Percentiles rank a stretch among this genome's conserved stretches.
Evolutionary conservation across 1,140 invertebrate species (phyloP).

Genomic region (Drosophila pectinifera): DNA sequence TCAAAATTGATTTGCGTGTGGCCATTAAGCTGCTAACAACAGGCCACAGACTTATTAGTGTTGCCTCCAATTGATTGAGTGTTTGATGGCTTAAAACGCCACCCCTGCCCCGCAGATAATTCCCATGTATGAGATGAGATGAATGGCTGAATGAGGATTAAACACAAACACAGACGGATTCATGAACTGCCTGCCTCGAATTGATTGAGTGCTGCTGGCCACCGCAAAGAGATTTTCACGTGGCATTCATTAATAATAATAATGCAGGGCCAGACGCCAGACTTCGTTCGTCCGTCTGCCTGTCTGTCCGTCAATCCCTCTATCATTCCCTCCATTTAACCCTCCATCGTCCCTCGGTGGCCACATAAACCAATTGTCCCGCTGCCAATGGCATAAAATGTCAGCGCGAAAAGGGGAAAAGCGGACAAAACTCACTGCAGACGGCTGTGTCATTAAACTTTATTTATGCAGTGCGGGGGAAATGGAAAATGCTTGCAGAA

Average conservation of each 20-base stretch:
- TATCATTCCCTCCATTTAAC: constrained; percentile 20
- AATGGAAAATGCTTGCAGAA: constrained; percentile 76
- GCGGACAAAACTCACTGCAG: constrained; percentile 31
- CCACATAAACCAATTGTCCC: constrained; percentile 59
- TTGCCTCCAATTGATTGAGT: constrained; percentile 33
- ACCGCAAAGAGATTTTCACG: constrained; percentile 77
- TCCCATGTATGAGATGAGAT: neutral
- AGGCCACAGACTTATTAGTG: constrained; percentile 32
- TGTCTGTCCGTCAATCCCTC: constrained; percentile 10
- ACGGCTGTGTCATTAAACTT: constrained; percentile 78
- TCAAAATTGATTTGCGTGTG: constrained; percentile 40
- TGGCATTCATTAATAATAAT: constrained; percentile 82
- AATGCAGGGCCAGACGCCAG: constrained; percentile 62
- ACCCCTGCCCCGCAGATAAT: neutral
- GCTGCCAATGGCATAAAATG: constrained; percentile 57
- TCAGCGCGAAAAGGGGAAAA: constrained; percentile 14
- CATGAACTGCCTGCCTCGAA: constrained; percentile 41
- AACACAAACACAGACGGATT: constrained; percentile 13
- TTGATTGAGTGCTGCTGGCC: constrained; percentile 74
- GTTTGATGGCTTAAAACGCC: constrained; percentile 20
- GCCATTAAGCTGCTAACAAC: constrained; percentile 38
- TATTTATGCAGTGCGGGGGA: constrained; percentile 75
- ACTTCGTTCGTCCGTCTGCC: neutral
- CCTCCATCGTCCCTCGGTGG: constrained; percentile 1
- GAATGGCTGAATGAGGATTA: constrained; percentile 18